These are phyloP conservation scores for Heliconius ethilla DNA, from an alignment of 2,888 invertebrate species.

Conservation along the genomic window DNA sequence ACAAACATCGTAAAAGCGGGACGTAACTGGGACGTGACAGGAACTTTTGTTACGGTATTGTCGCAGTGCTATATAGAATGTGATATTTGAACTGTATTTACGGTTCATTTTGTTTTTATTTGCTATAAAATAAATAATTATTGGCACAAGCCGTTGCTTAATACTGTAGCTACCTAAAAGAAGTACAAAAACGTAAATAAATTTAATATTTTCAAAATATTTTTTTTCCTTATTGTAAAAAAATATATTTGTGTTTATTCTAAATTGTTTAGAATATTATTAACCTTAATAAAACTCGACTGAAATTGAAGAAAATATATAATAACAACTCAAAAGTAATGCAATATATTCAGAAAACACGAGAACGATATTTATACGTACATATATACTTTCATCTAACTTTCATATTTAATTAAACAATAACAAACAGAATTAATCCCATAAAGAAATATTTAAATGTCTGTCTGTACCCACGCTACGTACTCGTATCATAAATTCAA, in stretches of 20 bases:
- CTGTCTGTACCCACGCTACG: constrained; percentile 36
- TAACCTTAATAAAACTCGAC: neutral
- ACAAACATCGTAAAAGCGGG: constrained; percentile 56
- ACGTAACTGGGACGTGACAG: constrained; percentile 46
- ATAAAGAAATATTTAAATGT: constrained; percentile 32
- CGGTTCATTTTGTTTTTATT: constrained; percentile 11
- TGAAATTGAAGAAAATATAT: too few species aligned
- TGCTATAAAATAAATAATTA: constrained; percentile 13
- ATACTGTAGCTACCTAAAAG: too few species aligned
- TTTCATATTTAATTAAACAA: neutral
- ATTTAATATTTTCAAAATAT: too few species aligned
- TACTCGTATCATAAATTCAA: constrained; percentile 50
- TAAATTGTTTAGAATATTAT: neutral
- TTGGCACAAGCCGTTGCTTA: neutral
- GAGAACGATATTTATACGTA: neutral
- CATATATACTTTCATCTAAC: neutral
- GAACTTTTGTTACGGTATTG: constrained; percentile 27
- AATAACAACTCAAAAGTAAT: neutral
- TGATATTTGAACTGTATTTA: constrained; percentile 18
- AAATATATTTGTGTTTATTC: neutral
- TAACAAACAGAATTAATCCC: neutral
- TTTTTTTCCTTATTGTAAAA: too few species aligned
- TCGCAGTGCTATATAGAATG: constrained; percentile 5
- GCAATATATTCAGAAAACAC: neutral
- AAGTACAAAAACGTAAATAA: too few species aligned